A percentile compares a stretch with the other conserved stretches of the same genome.
These are phyloP conservation scores for Laticauda laticaudata DNA, from an alignment of 2,113 vertebrate genomes.

Conservation along the genomic window DNA sequence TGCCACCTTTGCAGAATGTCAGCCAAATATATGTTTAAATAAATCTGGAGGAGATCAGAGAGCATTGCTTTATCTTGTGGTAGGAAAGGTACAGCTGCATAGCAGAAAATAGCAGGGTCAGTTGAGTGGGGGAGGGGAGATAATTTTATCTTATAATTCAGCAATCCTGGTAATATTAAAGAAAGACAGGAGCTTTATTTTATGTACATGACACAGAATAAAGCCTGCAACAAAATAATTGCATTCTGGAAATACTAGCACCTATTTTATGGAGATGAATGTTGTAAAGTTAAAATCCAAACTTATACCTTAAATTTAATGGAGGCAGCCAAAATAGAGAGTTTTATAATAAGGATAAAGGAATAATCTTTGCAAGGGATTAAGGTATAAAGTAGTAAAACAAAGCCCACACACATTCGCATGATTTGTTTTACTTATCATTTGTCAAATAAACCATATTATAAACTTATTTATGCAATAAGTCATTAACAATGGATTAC, in stretches of 20 bases:
- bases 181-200: slow-evolving; percentile 4
- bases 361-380: not conserved
- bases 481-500: not conserved
- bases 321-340: not conserved
- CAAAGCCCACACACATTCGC: not conserved
- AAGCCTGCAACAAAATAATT: not conserved
- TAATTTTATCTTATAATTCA: slow-evolving; percentile 1
- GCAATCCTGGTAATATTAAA: not conserved
- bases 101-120: not conserved
- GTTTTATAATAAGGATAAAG: not conserved
- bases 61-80: slow-evolving; percentile 14
- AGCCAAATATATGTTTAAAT: slow-evolving; percentile 6
- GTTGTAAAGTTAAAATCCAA: not conserved
- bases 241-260: slow-evolving; percentile 18
- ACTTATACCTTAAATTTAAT: not conserved
- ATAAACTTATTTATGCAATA: too few relatives aligned
- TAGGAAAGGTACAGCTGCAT: slow-evolving; percentile 17
- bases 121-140: not conserved
- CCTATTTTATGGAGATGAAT: not conserved
- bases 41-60: not conserved
- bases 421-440: not conserved
- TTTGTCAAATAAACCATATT: not conserved
- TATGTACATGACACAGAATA: not conserved
- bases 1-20: slow-evolving; percentile 2
- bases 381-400: not conserved